Percentiles rank a stretch among this genome's conserved stretches.
Evolutionary conservation across 2,888 invertebrate genomes (phyloP).

Genomic region (Byasa hedistus): DNA sequence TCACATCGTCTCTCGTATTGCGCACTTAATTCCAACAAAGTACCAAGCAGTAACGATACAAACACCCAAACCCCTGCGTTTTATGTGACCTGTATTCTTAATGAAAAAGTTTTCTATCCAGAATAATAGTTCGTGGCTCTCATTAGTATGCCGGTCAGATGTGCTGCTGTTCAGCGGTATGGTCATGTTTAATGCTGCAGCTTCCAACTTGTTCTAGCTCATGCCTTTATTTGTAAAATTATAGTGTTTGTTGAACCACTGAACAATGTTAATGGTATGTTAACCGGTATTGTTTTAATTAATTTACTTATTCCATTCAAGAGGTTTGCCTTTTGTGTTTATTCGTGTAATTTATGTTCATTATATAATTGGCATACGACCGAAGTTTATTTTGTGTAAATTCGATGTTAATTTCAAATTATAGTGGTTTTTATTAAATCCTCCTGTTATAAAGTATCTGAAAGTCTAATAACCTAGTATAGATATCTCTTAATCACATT

Average conservation of each 20-base stretch:
- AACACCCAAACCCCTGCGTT: constrained; percentile 61
- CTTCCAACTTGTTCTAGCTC: constrained; percentile 54
- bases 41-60: constrained; percentile 48
- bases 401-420: too few relatives aligned
- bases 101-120: constrained; percentile 57
- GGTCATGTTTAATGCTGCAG: constrained; percentile 57
- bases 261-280: constrained; percentile 29
- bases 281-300: constrained; percentile 23
- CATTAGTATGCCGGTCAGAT: constrained; percentile 67
- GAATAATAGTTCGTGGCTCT: constrained; percentile 63
- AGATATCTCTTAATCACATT: too few relatives aligned
- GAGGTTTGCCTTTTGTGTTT: constrained; percentile 14
- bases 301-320: constrained; percentile 20
- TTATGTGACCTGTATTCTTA: constrained; percentile 73
- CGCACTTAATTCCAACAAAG: constrained; percentile 66
- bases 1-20: constrained; percentile 46
- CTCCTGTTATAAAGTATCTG: too few relatives aligned
- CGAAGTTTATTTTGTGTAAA: too few relatives aligned
- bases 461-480: too few relatives aligned
- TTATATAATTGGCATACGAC: constrained; percentile 9
- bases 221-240: constrained; percentile 42
- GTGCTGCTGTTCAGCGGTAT: constrained; percentile 54
- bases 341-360: background rate
- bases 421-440: too few relatives aligned
- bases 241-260: constrained; percentile 42